Base-by-base conservation (phyloP, 2,113 vertebrate species). In the Gallinago paraguaiae region DNA sequence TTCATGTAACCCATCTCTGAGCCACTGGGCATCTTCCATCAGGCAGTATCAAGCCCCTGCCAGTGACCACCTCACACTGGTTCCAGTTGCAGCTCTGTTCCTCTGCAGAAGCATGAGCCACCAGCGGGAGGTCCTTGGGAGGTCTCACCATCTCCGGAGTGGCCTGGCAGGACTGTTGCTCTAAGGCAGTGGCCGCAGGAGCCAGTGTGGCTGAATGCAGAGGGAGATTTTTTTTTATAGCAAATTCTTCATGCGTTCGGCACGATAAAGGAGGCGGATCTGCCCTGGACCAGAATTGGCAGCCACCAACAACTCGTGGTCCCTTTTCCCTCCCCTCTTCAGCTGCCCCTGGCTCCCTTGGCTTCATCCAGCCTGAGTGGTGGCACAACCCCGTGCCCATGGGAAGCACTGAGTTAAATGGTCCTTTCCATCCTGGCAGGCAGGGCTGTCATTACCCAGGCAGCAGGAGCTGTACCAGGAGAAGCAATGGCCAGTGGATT, bases 381-480 rank as follows among this genome's bases (percentile, higher is more conserved):
- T 60, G 82, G 77, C 4, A 16, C 28, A 86, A 51, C 70, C 48
- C 35, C 56, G 45, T 80, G 68, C 54, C 61, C 48, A 50, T 33
- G 63, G 75, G 75, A 92, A 83, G 56, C 0, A 1, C 28, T 45
- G 50, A 79, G 84, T 51, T 79, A 88, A 93, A 17, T 82, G 64
- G 28, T 67, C 56, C 68, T 93, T 86, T 83, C 85, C 46, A 35
- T 39, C 46, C 68, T 68, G 65, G 84, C 53, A 90, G 83, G 69
- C 53, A 79, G 35, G 61, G 31, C 69, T 90, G 79, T 87, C 51
- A 53, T 92, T 57, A 56, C 12, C 82, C 51, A 60, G 72, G 25
- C 90, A 95, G 80, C 60, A 91, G 82, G 90, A 95, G n/a, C 67
- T 87, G 50, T 17, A 85, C 78, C 79, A 72, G 27, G 33, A 86